A percentile compares a stretch with the other conserved stretches of the same genome.
These are phyloP conservation scores for Drosophila dives DNA, from an alignment of 2,888 invertebrate genomes.

Conservation along the genomic window DNA sequence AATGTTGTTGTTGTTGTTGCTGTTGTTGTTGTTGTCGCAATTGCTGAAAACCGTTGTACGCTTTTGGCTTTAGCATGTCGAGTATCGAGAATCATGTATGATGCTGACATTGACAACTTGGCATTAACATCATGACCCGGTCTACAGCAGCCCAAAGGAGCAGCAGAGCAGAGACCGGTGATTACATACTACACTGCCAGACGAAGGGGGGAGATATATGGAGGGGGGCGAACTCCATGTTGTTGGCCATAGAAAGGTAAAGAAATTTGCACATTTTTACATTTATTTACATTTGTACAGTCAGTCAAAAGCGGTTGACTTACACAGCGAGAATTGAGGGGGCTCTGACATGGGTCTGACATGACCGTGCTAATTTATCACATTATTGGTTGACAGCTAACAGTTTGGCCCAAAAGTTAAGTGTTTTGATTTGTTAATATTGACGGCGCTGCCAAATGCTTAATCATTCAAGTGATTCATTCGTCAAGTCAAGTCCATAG, in stretches of 20 bases:
- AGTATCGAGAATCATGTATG: slow-evolving; percentile 71
- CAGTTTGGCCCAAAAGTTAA: slow-evolving; percentile 18
- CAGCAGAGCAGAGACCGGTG: slow-evolving; percentile 39
- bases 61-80: slow-evolving; percentile 65
- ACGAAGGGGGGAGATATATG: background rate
- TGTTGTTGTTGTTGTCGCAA: slow-evolving; percentile 32
- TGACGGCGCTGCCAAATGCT: slow-evolving; percentile 32
- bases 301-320: slow-evolving; percentile 10
- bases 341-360: slow-evolving; percentile 42
- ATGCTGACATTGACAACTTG: slow-evolving; percentile 74
- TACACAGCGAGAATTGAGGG: slow-evolving; percentile 48
- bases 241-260: slow-evolving; percentile 18
- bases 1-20: slow-evolving; percentile 4
- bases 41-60: slow-evolving; percentile 52
- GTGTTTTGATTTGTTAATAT: slow-evolving; percentile 26
- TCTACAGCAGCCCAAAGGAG: slow-evolving; percentile 30
- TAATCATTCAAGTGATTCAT: slow-evolving; percentile 27
- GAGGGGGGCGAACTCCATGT: background rate
- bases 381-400: slow-evolving; percentile 25
- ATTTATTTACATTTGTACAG: slow-evolving; percentile 68
- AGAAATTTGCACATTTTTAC: slow-evolving; percentile 59
- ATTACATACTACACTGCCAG: slow-evolving; percentile 44
- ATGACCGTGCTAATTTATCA: slow-evolving; percentile 13
- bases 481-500: background rate
- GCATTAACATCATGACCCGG: slow-evolving; percentile 45